A percentile compares a stretch with the other conserved stretches of the same genome.
These are phyloP conservation scores for Ommatoiulus sabulosus DNA, from an alignment of 2,888 invertebrate genomes.

Conservation along the genomic window DNA sequence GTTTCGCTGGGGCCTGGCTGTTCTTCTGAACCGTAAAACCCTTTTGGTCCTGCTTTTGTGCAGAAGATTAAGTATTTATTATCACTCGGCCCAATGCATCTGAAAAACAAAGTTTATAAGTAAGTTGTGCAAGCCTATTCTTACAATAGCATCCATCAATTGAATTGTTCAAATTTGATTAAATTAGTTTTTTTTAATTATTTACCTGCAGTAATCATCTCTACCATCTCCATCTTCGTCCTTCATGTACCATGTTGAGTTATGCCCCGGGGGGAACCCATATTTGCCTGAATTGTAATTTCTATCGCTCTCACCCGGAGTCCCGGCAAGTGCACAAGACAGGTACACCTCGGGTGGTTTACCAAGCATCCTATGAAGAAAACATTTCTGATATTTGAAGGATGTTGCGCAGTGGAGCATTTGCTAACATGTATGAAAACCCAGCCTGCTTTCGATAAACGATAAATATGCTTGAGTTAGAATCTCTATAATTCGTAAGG, in stretches of 20 bases:
- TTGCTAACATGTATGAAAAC: no score
- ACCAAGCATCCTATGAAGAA: conserved; percentile 18
- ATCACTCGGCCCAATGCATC: not conserved
- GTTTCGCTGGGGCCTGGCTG: not conserved
- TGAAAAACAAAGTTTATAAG: not conserved
- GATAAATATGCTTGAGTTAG: no score
- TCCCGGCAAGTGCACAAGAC: conserved; percentile 47
- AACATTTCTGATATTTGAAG: no score
- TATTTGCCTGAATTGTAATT: not conserved
- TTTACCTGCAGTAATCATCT: conserved; percentile 54
- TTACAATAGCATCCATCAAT: no score
- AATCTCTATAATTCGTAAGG: no score
- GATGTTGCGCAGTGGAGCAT: no score
- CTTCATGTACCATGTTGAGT: conserved; percentile 52
- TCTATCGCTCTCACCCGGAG: not conserved
- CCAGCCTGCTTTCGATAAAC: no score
- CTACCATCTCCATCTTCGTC: conserved; percentile 56
- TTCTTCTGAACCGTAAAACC: conserved; percentile 48
- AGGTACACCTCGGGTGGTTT: not conserved
- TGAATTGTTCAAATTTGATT: no score
- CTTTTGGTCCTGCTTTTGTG: conserved; percentile 50
- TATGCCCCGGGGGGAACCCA: not conserved
- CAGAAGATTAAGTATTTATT: not conserved
- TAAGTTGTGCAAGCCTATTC: no score
- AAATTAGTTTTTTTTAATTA: not conserved